Evolutionary conservation across 2,888 invertebrate species (phyloP).

Genomic region (Lordiphosa fenestrarum): DNA sequence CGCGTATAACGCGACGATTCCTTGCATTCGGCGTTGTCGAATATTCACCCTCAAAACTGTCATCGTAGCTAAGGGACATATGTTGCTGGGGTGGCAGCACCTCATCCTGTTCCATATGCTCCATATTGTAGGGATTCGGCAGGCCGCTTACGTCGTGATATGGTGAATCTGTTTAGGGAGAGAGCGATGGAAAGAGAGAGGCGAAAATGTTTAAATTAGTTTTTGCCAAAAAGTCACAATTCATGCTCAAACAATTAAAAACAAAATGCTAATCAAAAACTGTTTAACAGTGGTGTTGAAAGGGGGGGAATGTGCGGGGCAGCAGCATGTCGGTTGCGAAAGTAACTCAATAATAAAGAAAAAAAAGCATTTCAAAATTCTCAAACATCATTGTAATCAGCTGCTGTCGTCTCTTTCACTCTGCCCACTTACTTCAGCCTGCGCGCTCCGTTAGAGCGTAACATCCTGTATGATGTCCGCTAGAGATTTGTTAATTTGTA

Average conservation of each 20-base stretch:
- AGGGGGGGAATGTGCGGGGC: constrained; percentile 13
- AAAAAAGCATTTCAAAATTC: constrained; percentile 40
- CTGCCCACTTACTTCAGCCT: constrained; percentile 78
- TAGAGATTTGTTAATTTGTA: constrained; percentile 46
- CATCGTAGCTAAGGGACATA: constrained; percentile 94
- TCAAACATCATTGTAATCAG: constrained; percentile 40
- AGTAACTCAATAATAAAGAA: background rate
- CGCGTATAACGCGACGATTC: constrained; percentile 94
- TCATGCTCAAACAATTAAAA: constrained; percentile 71
- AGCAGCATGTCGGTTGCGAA: constrained; percentile 7
- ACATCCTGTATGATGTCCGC: constrained; percentile 81
- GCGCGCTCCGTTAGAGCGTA: constrained; percentile 80
- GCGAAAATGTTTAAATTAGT: constrained; percentile 56
- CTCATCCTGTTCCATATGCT: constrained; percentile 89
- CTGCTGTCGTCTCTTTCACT: constrained; percentile 27
- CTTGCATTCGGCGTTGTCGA: constrained; percentile 96
- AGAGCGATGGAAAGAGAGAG: constrained; percentile 33
- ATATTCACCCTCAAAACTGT: constrained; percentile 95
- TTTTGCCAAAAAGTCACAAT: constrained; percentile 42
- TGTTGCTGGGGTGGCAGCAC: constrained; percentile 86
- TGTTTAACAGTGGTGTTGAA: constrained; percentile 2
- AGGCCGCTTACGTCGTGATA: constrained; percentile 96
- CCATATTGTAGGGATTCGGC: constrained; percentile 93
- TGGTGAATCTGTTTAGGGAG: constrained; percentile 86
- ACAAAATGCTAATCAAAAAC: constrained; percentile 55